Base-by-base conservation (phyloP, 2,888 invertebrate species). In the Tigriopus californicus region DNA sequence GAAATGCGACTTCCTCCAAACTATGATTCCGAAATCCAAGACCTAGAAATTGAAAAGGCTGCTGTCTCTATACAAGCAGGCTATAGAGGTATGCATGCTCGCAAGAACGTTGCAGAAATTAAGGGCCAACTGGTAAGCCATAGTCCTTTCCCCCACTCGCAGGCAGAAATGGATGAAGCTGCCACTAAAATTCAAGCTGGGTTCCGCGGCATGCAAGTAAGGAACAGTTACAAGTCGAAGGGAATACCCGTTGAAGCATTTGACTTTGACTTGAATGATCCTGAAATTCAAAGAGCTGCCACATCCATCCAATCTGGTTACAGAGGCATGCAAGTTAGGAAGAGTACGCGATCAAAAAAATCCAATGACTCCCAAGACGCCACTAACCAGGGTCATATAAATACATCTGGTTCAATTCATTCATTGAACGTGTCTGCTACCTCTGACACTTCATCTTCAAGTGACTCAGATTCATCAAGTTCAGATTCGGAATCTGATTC, bases 301-400 rank as follows among this genome's bases (percentile, higher is more conserved):
- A 46, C 46, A 1, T 46, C 42, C 42, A 56, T 56, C 13, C 56
- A 56, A 46, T 44, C 56, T 44, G 42, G 44, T 8, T 56, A 44
- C 46, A 4, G 56, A 44, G 56, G 56, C 42, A 20, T 46, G 8
- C 41, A 22, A 46, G 56, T 2, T 4, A 1, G 56, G 12, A 56
- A 56, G 20, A 2, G n/a, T 8, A 24, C 44, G 1, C 12, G 44
- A 22, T 1, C 18, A 46, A n/a, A 22, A 13, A 56, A 42, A 22
- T 3, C 33, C 8, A 33, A 33, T 33, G 33, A 5, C 33, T 33
- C 33, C 3, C 3, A 33, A 33, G 33, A 8, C 8, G 8, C 33
- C 8, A 5, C 4, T 8, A 33, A 33, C 33, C 33, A 33, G 33
- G 33, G 8, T 8, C 8, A 5, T 33, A 8, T 5, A 3, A 33